Evolutionary conservation across 2,888 invertebrate genomes (phyloP).

Genomic region (Eupithecia vulgata): DNA sequence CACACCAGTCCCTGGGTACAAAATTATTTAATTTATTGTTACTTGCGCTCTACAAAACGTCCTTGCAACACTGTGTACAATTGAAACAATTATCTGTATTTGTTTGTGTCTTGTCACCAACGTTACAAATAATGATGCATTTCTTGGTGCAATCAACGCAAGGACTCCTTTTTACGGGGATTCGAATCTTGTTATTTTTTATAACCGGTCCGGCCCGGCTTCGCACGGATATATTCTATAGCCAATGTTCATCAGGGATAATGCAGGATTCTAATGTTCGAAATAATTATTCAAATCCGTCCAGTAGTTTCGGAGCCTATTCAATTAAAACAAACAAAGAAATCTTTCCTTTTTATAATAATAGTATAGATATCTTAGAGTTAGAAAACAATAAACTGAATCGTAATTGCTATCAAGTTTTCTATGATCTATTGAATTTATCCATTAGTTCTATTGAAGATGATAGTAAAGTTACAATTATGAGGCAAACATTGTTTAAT

Average conservation of each 20-base stretch:
- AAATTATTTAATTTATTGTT: not conserved
- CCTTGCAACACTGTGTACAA: not conserved
- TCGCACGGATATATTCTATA: no score
- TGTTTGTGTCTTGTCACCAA: not conserved
- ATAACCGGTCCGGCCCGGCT: no score
- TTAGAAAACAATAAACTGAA: slow-evolving; percentile 1
- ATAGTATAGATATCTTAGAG: no score
- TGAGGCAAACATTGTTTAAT: not conserved
- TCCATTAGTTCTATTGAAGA: not conserved
- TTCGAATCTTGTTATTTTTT: slow-evolving; percentile 2
- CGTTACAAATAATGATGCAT: slow-evolving; percentile 4
- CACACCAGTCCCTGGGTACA: no score
- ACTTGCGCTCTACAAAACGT: not conserved
- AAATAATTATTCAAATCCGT: no score
- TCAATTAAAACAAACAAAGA: no score
- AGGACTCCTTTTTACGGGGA: not conserved
- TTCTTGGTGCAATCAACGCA: not conserved
- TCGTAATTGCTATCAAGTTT: not conserved
- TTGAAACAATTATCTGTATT: not conserved
- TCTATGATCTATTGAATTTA: not conserved
- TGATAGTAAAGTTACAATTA: not conserved
- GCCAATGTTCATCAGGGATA: no score
- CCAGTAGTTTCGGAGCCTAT: no score
- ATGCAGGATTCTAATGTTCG: no score
- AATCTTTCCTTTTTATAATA: no score